Base-by-base conservation (phyloP, 1,140 invertebrate species). In the Drosophila biarmipes region DNA sequence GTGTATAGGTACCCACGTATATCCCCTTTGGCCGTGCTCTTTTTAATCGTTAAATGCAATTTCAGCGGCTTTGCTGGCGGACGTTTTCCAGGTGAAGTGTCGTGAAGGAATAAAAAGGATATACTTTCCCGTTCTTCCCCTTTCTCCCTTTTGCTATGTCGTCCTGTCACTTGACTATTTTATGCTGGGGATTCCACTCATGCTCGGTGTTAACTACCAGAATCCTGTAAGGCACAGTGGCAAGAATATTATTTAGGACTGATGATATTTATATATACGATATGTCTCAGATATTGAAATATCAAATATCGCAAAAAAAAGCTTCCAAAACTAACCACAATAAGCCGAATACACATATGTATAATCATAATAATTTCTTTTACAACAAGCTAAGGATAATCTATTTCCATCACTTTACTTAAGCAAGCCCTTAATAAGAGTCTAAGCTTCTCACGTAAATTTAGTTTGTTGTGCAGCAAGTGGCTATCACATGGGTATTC, bases 21-120 rank as follows among this genome's bases (percentile, higher is more conserved):
- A 15, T 54, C 21, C 52, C 46, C 45, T 35, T 7, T 21, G 12
- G 14, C n/a, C 52, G n/a, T 10, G 35, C 14, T 38, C 29, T 27
- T 66, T 80, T 85, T 80, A 80, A 84, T 85, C 81, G 77, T 80
- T 74, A 81, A 81, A 87, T 80, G 81, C 67, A 80, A 81, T 87
- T 78, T 68, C 82, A 86, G 52, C 51, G 72, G 57, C 54, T 53
- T 66, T 62, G 45, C 34, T 49, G 43, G 69, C 46, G 46, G 40
- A 57, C 40, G 10, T 34, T 34, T 51, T 64, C 21, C 59, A 66
- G 58, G 46, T 43, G 51, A 57, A 62, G 54, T 53, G 62, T 55
- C 40, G 61, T 10, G 6, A 52, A 57, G 51, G 21, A 35, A 38
- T 38, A 35, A 42, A 56, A 49, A 53, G 74, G 35, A 73, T 54